Base-by-base conservation (phyloP, 2,113 vertebrate genomes). In the Oreochromis tanganicae region DNA sequence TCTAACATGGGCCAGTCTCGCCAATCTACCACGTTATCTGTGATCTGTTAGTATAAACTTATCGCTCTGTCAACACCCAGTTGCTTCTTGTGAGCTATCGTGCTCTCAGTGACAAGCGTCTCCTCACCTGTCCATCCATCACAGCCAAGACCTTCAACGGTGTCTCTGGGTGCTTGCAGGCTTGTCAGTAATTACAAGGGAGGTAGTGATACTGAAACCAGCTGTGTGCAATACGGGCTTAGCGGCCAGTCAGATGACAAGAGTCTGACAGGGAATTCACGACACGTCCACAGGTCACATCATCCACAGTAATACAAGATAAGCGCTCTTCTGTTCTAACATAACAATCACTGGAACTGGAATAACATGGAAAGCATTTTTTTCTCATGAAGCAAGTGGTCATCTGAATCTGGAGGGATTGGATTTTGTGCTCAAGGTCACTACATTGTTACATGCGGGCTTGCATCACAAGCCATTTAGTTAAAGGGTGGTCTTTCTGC, bases 121-220 rank as follows among this genome's bases (percentile, higher is more conserved):
- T 93, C 86, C 88, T 92, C 94, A 95, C 94, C 95, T 94, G 94
- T 95, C 92, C 84, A 94, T 94, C 91, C 87, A 87, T 94, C 92
- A 92, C 50, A 81, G 78, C 52, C 73, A 8, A 85, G 66, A 82
- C 86, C 7, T 52, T 91, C 75, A 75, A 81, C 85, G 87, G 87
- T 87, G 81, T 82, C 73, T 4, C 73, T 56, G 84, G 79, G 56
- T 90, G 85, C 88, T 90, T 89, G 85, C 55, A 27, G 88, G 92
- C 93, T 94, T 94, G 92, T 94, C 91, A 90, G 91, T 88, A 92
- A 95, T 94, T 93, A 86, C 88, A 86, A 80, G 83, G 68, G 91
- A 89, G 93, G 92, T 87, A 91, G 89, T 82, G 63, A 91, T 90
- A 94, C 59, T 91, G 87, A 90, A 93, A 85, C 86, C 94, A 94